A percentile compares a stretch with the other conserved stretches of the same genome.
Evolutionary conservation across 2,888 invertebrate genomes (phyloP).

Genomic region (Onthophagus sagittarius): DNA sequence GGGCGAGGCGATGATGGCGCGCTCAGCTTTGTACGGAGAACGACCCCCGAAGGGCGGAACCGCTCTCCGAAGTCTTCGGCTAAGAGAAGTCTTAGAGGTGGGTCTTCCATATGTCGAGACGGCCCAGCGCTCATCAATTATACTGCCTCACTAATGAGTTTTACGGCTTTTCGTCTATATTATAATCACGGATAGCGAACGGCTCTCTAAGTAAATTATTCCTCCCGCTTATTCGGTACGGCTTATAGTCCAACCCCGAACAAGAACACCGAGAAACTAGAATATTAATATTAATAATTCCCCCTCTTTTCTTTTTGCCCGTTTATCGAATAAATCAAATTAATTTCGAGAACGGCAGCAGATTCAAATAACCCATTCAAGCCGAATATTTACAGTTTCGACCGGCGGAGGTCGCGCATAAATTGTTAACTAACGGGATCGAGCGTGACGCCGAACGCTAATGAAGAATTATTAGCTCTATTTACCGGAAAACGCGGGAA

Average conservation of each 20-base stretch:
- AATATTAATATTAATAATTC: background rate
- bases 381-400: background rate
- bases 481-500: background rate
- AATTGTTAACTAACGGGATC: background rate
- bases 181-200: conserved; percentile 1
- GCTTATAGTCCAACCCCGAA: background rate
- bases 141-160: conserved; percentile 39
- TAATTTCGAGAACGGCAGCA: background rate
- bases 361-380: background rate
- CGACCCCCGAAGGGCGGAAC: background rate
- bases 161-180: conserved; percentile 38
- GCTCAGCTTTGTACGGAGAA: background rate
- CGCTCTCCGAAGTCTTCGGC: background rate
- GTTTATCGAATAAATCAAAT: too few species aligned
- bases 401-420: background rate
- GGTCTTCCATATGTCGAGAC: conserved; percentile 23
- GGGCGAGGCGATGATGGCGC: background rate
- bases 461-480: background rate
- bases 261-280: background rate
- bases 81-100: conserved; percentile 1
- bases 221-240: conserved; percentile 1
- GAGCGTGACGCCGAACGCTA: background rate
- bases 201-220: conserved; percentile 7
- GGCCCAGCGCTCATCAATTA: conserved; percentile 37
- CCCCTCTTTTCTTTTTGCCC: background rate